Evolutionary conservation across 2,113 vertebrate genomes (phyloP).

Genomic region (Pseudopipra pipra): DNA sequence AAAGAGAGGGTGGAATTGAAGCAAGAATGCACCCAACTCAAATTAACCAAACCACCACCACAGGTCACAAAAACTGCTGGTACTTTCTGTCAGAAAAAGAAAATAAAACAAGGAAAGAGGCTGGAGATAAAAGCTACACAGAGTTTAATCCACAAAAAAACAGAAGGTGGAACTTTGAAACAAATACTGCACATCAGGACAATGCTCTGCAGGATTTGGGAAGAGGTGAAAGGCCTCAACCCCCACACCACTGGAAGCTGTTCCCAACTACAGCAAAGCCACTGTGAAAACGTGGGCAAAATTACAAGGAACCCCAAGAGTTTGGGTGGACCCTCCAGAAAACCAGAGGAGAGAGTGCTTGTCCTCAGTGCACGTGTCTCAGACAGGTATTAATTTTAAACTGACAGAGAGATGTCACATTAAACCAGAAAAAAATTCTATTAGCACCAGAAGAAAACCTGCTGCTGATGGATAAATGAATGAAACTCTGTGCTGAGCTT

Average conservation of each 20-base stretch:
- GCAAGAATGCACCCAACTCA: background rate
- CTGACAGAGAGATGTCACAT: background rate
- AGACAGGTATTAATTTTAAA: background rate
- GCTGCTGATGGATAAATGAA: accelerated
- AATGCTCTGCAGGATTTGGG: accelerated
- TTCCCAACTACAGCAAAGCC: accelerated
- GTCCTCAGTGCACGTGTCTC: accelerated
- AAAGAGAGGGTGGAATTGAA: accelerated
- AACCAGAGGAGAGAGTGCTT: accelerated
- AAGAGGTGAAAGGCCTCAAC: background rate
- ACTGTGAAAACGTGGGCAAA: accelerated
- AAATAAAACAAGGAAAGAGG: background rate
- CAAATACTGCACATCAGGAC: accelerated
- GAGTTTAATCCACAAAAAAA: background rate
- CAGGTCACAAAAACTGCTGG: background rate
- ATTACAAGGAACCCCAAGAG: accelerated
- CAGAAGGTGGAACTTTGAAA: background rate
- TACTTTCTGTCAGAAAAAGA: background rate
- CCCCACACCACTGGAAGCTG: background rate
- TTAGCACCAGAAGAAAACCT: background rate
- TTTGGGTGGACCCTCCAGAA: background rate
- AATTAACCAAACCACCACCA: background rate
- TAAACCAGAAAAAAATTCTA: background rate
- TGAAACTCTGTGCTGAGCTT: accelerated
- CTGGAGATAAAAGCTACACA: background rate